Conservation (phyloP, 2,888 invertebrate genomes). For the Plagodis pulveraria region DNA sequence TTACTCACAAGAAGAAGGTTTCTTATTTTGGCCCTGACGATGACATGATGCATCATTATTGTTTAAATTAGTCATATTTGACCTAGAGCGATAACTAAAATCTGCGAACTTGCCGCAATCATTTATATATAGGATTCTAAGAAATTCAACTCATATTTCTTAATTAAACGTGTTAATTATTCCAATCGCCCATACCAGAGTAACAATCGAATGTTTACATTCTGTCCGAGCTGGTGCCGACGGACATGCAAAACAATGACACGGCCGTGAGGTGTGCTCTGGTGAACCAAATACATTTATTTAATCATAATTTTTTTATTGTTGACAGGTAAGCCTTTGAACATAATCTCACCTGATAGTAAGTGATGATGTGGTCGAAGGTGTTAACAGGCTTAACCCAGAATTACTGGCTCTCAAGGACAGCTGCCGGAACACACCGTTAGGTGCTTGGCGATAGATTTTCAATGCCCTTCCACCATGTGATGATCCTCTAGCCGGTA, state of each 20-base stretch:
- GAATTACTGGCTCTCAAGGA: too few species aligned
- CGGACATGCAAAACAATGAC: slow-evolving; percentile 7
- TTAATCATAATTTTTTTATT: too few species aligned
- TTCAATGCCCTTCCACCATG: too few species aligned
- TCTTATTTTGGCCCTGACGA: slow-evolving; percentile 5
- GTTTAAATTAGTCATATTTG: slow-evolving; percentile 5
- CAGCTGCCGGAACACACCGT: too few species aligned
- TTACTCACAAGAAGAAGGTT: slow-evolving; percentile 10
- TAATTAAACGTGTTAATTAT: slow-evolving; percentile 4
- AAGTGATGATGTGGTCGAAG: too few species aligned
- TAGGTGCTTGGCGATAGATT: too few species aligned
- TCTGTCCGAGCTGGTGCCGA: not conserved
- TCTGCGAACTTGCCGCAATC: not conserved
- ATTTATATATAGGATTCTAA: not conserved
- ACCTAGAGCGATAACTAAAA: not conserved
- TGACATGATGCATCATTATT: not conserved
- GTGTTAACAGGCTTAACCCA: too few species aligned
- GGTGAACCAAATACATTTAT: not conserved
- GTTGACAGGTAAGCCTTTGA: too few species aligned
- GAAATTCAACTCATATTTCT: not conserved
- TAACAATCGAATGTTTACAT: slow-evolving; percentile 17
- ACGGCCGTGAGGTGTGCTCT: not conserved
- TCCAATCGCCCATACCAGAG: slow-evolving; percentile 6
- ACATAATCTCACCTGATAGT: too few species aligned
- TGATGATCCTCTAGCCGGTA: too few species aligned